Evolutionary conservation across 2,888 invertebrate genomes (phyloP), one percentile per base, ranked within the genome.

Genomic region (Morpho helenor): DNA sequence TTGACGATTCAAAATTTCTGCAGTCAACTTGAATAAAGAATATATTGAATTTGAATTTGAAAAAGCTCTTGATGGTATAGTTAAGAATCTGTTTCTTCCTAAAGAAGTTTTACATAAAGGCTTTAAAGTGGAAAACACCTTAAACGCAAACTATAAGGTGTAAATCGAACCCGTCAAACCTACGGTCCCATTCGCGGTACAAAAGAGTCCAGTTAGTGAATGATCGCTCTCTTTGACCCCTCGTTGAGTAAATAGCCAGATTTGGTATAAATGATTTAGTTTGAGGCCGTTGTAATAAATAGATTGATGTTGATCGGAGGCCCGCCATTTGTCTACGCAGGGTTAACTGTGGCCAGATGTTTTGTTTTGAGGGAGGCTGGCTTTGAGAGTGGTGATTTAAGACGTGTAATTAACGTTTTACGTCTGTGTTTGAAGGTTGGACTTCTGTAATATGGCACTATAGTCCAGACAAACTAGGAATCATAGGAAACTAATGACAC

Each of bases 201-300:
- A 63, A 63, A 63, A 59, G 63, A 58, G 49, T 53, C 52, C 52
- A 49, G 51, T 56, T 42, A 44, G 69, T 83, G 85, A 85, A 61
- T 71, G 84, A 85, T 84, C 76, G 79, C 68, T 63, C 70, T 60
- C 71, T 69, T 67, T 73, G 83, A 82, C 85, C 84, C 78, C 76
- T 80, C 79, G 80, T 84, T 80, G 72, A 80, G 80, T 80, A 81
- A 86, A 84, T 83, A 82, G 82, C 79, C 65, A 75, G 86, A 85
- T 86, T 85, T 74, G 73, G 84, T 71, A 76, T 87, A 87, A 87
- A 86, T 87, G 85, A 87, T 87, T 84, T 81, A 87, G 79, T 84
- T 72, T 72, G 75, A 82, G 78, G 77, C 75, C 74, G 74, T 68
- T 66, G 81, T 88, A 89, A 90, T 90, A 86, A 88, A 84, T 71